A percentile compares a stretch with the other conserved stretches of the same genome.
These are phyloP conservation scores for Cinara cedri DNA, from an alignment of 2,888 invertebrate genomes.

Conservation along the genomic window DNA sequence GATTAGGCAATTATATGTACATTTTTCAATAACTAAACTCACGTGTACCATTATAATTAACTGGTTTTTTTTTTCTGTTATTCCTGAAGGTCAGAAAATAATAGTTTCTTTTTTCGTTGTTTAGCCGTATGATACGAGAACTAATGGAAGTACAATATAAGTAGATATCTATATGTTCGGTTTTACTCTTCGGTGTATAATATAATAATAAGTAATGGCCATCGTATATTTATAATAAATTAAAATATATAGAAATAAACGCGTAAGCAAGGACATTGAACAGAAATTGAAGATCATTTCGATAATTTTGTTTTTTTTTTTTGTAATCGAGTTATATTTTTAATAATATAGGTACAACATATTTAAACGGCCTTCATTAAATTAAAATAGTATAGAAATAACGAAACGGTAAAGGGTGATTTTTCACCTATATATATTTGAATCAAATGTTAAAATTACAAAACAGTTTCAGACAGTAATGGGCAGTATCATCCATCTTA, in stretches of 20 bases:
- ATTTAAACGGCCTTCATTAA: background rate
- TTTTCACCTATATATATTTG: too few relatives aligned
- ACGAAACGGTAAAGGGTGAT: too few relatives aligned
- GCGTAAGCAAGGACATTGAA: background rate
- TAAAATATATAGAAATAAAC: background rate
- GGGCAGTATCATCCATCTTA: too few relatives aligned
- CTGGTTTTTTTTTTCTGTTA: background rate
- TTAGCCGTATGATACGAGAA: background rate
- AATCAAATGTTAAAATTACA: too few relatives aligned
- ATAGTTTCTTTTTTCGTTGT: conserved; percentile 27
- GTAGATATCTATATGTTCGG: background rate
- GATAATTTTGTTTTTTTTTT: background rate
- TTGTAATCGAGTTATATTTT: background rate
- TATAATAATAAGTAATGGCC: conserved; percentile 7
- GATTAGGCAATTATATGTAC: background rate
- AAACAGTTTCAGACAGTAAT: too few relatives aligned
- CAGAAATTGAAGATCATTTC: background rate
- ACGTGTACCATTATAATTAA: conserved; percentile 15
- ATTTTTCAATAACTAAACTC: conserved; percentile 14
- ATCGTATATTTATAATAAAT: background rate
- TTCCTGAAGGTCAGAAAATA: conserved; percentile 33
- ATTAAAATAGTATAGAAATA: background rate
- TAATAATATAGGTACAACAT: background rate
- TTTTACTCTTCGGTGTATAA: background rate
- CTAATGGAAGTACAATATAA: background rate